Evolutionary conservation across 92 coral and sea anemone species (phyloP), one percentile per base, ranked within the genome.

Genomic region (Palythoa grandiflora): DNA sequence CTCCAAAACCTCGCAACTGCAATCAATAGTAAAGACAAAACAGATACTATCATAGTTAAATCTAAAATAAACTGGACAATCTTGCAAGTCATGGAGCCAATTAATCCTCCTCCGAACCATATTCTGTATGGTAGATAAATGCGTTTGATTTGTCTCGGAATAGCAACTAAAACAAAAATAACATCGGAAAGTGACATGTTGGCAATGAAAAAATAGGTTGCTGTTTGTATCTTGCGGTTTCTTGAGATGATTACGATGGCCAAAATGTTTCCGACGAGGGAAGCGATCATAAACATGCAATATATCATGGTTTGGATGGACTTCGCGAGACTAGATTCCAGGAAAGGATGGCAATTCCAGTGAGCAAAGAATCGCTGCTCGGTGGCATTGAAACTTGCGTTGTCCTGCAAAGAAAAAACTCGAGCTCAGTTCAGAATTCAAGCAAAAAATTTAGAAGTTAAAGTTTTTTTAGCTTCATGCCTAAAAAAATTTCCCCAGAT

Each of bases 161-260:
- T 20, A 35, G 52, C 59, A 71, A 83, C 20, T n/a, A 83, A 13
- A 2, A 71, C 53, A n/a, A 61, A n/a, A 47, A 83, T 16, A 44
- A 65, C n/a, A 83, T 83, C 76, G 3, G 87, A 68, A 13, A 83
- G 11, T 28, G 76, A 51, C 76, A 83, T 68, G 87, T 83, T 83
- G 17, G 66, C 28, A 68, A 83, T 83, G 19, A 83, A 68, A 17
- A 59, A 9, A 15, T 83, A 68, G 2, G 9, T 47, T 11, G 19
- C 71, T 39, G 87, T 68, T 44, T 57, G 77, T n/a, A 83, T 3
- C 11, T 55, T 65, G 16, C 59, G 87, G 61, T 44, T 68, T 83
- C 78, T 71, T 51, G 40, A 68, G 77, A 68, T 83, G 14, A 73
- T 55, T 19, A 15, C 36, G n/a, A 83, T 73, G n/a, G 68, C 75